These are phyloP conservation scores for Anastatus disparis DNA, from an alignment of 1,140 invertebrate species.

Conservation along the genomic window DNA sequence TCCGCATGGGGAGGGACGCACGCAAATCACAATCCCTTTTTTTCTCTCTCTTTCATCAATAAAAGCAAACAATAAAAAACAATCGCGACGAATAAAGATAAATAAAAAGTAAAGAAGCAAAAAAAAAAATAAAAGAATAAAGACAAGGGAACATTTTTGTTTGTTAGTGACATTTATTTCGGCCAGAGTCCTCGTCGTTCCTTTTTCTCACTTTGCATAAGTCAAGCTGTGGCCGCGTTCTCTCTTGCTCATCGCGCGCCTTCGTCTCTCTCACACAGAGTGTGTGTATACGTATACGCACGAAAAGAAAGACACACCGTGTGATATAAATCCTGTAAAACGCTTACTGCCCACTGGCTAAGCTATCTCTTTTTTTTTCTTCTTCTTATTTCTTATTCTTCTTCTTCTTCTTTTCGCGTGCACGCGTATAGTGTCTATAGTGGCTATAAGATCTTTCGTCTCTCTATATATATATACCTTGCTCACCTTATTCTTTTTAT, in stretches of 20 bases:
- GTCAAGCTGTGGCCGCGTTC: slow-evolving; percentile 48
- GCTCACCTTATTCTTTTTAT: neutral
- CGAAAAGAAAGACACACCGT: no score
- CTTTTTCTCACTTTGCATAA: slow-evolving; percentile 62
- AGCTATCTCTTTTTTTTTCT: slow-evolving; percentile 44
- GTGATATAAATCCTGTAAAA: slow-evolving; percentile 59
- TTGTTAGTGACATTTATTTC: slow-evolving; percentile 66
- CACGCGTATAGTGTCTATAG: no score
- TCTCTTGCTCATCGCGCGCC: neutral
- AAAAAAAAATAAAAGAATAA: neutral
- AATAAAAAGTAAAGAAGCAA: no score
- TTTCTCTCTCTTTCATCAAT: no score
- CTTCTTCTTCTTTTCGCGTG: slow-evolving; percentile 35
- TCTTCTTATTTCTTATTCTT: slow-evolving; percentile 35
- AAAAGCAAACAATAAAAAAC: no score
- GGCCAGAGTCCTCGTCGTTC: slow-evolving; percentile 54
- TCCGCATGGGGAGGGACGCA: no score
- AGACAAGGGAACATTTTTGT: slow-evolving; percentile 63
- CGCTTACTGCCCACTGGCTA: slow-evolving; percentile 58
- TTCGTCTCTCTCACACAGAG: neutral
- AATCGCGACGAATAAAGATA: no score
- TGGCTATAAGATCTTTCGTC: no score
- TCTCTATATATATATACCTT: no score
- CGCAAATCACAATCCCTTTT: no score
- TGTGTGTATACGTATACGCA: no score